A percentile compares a stretch with the other conserved stretches of the same genome.
These are phyloP conservation scores for Ochropacha duplaris DNA, from an alignment of 2,888 invertebrate species.

Conservation along the genomic window DNA sequence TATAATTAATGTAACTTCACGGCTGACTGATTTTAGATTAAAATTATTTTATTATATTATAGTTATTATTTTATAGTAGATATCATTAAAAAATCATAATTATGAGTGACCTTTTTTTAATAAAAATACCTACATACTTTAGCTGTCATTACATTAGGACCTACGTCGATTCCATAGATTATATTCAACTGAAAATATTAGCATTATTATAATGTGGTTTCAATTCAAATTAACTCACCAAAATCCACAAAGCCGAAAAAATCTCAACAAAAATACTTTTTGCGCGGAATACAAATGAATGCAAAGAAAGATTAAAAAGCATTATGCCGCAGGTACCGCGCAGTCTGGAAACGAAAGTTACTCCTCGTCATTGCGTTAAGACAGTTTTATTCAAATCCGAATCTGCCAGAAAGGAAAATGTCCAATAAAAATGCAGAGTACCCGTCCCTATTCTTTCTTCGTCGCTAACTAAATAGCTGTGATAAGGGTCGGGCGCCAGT, in stretches of 20 bases:
- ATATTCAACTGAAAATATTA: no score
- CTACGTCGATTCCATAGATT: no score
- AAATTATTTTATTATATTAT: no score
- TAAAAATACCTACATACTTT: no score
- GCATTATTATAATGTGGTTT: no score
- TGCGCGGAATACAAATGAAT: slow-evolving; percentile 22
- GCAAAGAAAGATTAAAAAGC: slow-evolving; percentile 24
- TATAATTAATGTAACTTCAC: no score
- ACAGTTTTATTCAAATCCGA: slow-evolving; percentile 69
- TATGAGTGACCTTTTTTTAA: no score
- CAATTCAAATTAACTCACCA: not conserved
- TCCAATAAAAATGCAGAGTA: slow-evolving; percentile 72
- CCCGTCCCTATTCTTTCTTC: slow-evolving; percentile 53
- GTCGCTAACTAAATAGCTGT: slow-evolving; percentile 61
- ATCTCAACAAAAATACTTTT: slow-evolving; percentile 1
- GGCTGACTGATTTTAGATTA: no score
- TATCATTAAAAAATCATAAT: no score
- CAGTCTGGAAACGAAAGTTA: slow-evolving; percentile 25
- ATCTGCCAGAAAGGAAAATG: slow-evolving; percentile 47
- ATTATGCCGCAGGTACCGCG: slow-evolving; percentile 22
- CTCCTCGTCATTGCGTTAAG: slow-evolving; percentile 45
- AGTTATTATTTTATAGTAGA: no score
- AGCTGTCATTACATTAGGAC: no score
- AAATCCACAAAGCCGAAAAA: slow-evolving; percentile 10
- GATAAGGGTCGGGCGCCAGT: slow-evolving; percentile 26